Percentiles rank a stretch among this genome's conserved stretches.
Conservation (phyloP, 2,888 invertebrate genomes). For the Philereme transversata region DNA sequence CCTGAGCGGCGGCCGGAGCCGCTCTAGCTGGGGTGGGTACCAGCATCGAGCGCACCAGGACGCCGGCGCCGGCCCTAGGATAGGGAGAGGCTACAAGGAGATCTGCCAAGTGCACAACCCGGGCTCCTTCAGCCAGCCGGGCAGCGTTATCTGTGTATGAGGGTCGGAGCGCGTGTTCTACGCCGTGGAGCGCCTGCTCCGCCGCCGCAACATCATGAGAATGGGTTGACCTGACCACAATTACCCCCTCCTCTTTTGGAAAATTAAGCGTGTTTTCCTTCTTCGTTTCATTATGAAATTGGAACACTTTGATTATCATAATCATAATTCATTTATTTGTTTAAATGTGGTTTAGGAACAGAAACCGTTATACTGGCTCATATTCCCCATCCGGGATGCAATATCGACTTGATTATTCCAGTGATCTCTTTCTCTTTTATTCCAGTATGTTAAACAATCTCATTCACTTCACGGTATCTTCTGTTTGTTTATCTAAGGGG, state of each 20-base stretch:
- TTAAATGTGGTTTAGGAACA: too few species aligned
- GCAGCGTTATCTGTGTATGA: conserved; percentile 84
- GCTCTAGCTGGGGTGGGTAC: conserved; percentile 43
- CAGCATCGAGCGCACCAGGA: conserved; percentile 2
- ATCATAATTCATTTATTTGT: too few species aligned
- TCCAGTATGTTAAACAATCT: not conserved
- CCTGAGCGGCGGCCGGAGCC: conserved; percentile 66
- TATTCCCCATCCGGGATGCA: too few species aligned
- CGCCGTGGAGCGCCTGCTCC: conserved; percentile 79
- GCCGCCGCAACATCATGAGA: conserved; percentile 79
- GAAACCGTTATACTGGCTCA: too few species aligned
- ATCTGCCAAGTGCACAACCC: conserved; percentile 88
- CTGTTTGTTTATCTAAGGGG: conserved; percentile 2
- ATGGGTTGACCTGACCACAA: conserved; percentile 66
- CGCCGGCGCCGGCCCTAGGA: conserved; percentile 51
- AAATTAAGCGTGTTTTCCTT: not conserved
- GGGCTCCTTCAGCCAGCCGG: conserved; percentile 78
- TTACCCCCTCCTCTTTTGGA: too few species aligned
- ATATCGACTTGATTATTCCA: too few species aligned
- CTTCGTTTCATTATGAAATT: not conserved
- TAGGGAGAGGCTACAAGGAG: conserved; percentile 83
- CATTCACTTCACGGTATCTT: not conserved
- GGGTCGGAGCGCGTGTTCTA: conserved; percentile 83
- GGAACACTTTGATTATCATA: not conserved
- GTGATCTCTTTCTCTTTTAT: too few species aligned